Evolutionary conservation across 2,888 invertebrate species (phyloP).

Genomic region (Mechanitis messenoides): DNA sequence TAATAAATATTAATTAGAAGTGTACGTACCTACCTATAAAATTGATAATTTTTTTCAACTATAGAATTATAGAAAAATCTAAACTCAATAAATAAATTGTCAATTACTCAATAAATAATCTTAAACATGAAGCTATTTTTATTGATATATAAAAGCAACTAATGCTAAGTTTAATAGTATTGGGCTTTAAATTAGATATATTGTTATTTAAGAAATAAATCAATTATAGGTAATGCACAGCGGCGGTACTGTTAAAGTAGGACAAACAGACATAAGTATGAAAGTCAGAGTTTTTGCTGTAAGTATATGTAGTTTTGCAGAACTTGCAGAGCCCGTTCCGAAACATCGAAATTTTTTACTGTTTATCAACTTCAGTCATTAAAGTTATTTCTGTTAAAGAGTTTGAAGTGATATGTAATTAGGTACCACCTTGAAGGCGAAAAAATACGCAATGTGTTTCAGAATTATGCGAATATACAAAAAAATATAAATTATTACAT

Average conservation of each 20-base stretch:
- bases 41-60: too few relatives aligned
- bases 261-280: constrained; percentile 16
- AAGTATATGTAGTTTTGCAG: constrained; percentile 18
- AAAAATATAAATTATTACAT: constrained; percentile 7
- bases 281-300: constrained; percentile 17
- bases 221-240: background rate
- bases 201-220: background rate
- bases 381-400: constrained; percentile 18
- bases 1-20: too few relatives aligned
- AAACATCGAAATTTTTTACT: constrained; percentile 19
- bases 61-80: too few relatives aligned
- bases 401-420: constrained; percentile 13
- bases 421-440: constrained; percentile 4
- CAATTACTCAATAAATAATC: too few relatives aligned
- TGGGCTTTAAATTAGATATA: too few relatives aligned
- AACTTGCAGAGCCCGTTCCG: constrained; percentile 17
- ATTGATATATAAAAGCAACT: too few relatives aligned
- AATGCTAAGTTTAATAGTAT: too few relatives aligned
- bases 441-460: background rate
- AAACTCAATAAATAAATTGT: too few relatives aligned
- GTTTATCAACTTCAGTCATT: constrained; percentile 17
- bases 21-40: too few relatives aligned
- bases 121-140: too few relatives aligned
- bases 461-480: background rate
- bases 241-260: constrained; percentile 10